Conservation (phyloP, 1,140 invertebrate species). For the Bombus fervidus region DNA sequence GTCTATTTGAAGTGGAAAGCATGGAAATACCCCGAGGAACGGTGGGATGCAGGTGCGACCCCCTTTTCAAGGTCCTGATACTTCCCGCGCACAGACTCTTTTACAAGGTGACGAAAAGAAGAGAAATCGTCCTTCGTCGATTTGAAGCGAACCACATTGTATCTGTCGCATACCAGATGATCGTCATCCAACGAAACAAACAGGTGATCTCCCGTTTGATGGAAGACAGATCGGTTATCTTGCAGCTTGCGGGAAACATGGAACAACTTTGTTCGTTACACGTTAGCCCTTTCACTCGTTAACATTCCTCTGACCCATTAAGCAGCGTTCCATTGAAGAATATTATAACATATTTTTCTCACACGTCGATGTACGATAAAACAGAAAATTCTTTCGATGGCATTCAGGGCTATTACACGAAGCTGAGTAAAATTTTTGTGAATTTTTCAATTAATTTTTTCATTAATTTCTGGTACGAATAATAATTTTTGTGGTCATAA, state of each 20-base stretch:
- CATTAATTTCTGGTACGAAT: too few species aligned
- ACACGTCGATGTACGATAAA: not conserved
- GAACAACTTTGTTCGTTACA: not conserved
- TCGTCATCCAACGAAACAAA: conserved; percentile 20
- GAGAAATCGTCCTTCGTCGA: conserved; percentile 67
- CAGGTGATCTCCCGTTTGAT: conserved; percentile 45
- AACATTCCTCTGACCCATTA: not conserved
- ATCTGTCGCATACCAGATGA: conserved; percentile 43
- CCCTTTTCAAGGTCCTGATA: conserved; percentile 63
- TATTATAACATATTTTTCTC: not conserved
- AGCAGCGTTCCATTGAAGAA: not conserved
- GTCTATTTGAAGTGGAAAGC: conserved; percentile 7
- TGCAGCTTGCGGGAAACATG: not conserved
- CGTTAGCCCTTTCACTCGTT: not conserved
- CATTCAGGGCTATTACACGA: not conserved
- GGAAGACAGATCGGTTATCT: not conserved
- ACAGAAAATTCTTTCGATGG: not conserved
- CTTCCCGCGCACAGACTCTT: conserved; percentile 29
- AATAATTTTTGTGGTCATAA: too few species aligned
- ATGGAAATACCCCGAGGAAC: conserved; percentile 18
- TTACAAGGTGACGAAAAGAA: conserved; percentile 51
- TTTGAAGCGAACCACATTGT: conserved; percentile 38
- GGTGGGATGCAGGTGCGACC: conserved; percentile 71
- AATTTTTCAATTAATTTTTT: too few species aligned
- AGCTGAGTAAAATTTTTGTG: not conserved